Conservation (phyloP, 2,113 vertebrate species). For the Alces alces region DNA sequence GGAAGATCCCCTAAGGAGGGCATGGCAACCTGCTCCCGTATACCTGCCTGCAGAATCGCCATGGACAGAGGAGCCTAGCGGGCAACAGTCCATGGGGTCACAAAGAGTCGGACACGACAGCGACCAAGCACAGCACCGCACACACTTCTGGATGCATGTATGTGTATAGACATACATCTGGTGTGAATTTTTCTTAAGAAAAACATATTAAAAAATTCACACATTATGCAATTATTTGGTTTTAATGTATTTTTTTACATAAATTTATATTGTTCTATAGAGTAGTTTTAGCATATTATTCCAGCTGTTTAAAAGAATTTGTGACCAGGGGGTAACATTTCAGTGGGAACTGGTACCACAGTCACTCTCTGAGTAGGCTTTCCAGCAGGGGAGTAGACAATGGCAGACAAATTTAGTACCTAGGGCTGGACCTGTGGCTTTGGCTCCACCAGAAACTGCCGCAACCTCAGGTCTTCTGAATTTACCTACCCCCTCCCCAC, state of each 20-base stretch:
- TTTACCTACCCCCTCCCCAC: not conserved
- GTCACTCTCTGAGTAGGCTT: not conserved
- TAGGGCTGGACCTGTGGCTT: not conserved
- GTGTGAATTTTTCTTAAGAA: conserved; percentile 6
- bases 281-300: not conserved
- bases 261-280: not conserved
- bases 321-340: not conserved
- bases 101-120: not conserved
- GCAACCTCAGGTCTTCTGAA: not conserved
- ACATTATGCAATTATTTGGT: not conserved
- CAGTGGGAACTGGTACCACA: not conserved
- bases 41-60: not conserved
- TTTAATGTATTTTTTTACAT: not conserved
- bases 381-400: not conserved
- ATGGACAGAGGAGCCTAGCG: not conserved
- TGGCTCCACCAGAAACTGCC: not conserved
- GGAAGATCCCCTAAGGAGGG: not conserved
- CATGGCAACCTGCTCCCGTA: not conserved
- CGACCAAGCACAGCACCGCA: not conserved
- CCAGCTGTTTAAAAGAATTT: not conserved
- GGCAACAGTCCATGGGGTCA: not conserved
- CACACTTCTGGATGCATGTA: not conserved
- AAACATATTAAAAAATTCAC: not conserved
- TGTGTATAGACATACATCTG: not conserved
- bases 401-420: not conserved